Base-by-base conservation (phyloP, 2,888 invertebrate species). In the Xylophagus ater region DNA sequence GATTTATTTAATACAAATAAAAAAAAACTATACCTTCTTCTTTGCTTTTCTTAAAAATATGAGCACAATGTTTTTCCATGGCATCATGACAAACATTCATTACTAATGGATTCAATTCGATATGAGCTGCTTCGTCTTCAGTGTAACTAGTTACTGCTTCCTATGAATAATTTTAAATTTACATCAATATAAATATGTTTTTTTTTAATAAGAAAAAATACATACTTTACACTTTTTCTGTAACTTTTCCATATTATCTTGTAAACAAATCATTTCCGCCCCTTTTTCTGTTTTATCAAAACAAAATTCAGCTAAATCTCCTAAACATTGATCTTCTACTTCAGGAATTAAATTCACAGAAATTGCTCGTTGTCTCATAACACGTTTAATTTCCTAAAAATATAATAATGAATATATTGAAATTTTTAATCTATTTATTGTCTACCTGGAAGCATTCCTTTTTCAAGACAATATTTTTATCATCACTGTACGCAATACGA, bases 271-370 rank as follows among this genome's bases (percentile, higher is more conserved):
- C 70, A 96, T 84, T 70, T 98, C 97, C 60, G 88, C 84, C 18
- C 90, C 89, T 59, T 81, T 83, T 20, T 77, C 81, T n/a, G 81
- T 80, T 59, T 85, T 82, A 49, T 84, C 81, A 42, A 78, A 81
- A 60, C 98, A 98, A 51, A 76, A 71, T 42, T 73, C 71, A 0
- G 86, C 82, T 14, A 98, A 71, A 53, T 96, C 93, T 45, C 77
- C 76, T 15, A 97, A 70, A 58, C 98, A 98, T 24, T 72, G 73
- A 53, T 85, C 83, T 66, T 96, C 96, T 33, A 98, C 81, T 65
- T 93, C 88, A 2, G 97, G 97, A 54, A 92, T 80, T 26, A 98
- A 70, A 57, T 93, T 87, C 2, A 97, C 93, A 54, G 85, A 87
- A 6, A 86, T 72, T 1, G 97, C 93, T 45, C 97, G 72, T 59